Evolutionary conservation across 2,888 invertebrate genomes (phyloP).

Genomic region (Temnothorax ravouxi): DNA sequence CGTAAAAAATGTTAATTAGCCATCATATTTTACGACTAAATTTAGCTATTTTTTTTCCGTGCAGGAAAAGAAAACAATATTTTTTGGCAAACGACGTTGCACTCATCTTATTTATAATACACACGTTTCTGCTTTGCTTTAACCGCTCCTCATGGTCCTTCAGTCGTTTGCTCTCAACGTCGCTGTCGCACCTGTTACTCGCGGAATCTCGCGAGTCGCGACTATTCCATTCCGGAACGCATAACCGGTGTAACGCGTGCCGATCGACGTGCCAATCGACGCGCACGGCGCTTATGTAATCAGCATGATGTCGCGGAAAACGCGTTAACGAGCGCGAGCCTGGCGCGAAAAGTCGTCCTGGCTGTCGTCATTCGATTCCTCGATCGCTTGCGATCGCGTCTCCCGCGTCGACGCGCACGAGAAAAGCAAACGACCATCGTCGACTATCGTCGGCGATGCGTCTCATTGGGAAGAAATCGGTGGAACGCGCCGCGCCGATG

Average conservation of each 20-base stretch:
- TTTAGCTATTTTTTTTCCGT: too few relatives aligned
- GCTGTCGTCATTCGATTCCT: conserved; percentile 17
- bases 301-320: conserved; percentile 43
- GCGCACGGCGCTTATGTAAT: conserved; percentile 43
- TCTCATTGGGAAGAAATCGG: conserved; percentile 68
- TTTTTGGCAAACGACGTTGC: neutral
- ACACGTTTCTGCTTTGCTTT: conserved; percentile 7
- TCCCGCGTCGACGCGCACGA: neutral
- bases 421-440: neutral
- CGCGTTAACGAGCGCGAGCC: conserved; percentile 25
- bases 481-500: conserved; percentile 58
- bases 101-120: neutral
- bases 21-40: too few relatives aligned
- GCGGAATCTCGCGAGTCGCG: conserved; percentile 41
- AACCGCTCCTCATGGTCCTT: conserved; percentile 12
- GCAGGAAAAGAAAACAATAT: neutral
- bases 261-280: conserved; percentile 49
- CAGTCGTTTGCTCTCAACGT: conserved; percentile 21
- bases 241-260: conserved; percentile 44
- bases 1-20: too few relatives aligned
- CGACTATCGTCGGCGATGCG: conserved; percentile 31
- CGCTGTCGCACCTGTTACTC: conserved; percentile 48
- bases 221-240: conserved; percentile 39
- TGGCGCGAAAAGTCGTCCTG: conserved; percentile 18
- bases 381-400: conserved; percentile 5